Evolutionary conservation across 2,888 invertebrate genomes (phyloP).

Genomic region (Strigamia crassipes): DNA sequence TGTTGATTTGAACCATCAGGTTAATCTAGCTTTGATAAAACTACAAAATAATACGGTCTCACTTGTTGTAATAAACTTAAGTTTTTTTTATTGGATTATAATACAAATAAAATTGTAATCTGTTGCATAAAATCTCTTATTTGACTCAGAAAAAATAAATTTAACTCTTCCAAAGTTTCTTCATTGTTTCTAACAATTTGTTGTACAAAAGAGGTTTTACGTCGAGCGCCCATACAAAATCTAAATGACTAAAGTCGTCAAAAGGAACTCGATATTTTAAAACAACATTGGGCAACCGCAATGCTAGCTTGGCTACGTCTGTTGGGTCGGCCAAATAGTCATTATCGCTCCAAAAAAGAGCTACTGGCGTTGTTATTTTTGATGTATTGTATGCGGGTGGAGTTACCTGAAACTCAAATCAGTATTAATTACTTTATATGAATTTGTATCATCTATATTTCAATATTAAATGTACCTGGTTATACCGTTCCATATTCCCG

Average conservation of each 20-base stretch:
- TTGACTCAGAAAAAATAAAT: too few relatives aligned
- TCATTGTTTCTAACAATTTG: neutral
- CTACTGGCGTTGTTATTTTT: neutral
- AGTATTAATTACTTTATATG: too few relatives aligned
- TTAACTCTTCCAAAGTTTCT: neutral
- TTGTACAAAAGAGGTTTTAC: slow-evolving; percentile 24
- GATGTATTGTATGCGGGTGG: neutral
- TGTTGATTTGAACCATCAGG: too few relatives aligned
- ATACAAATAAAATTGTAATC: too few relatives aligned
- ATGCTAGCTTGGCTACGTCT: neutral
- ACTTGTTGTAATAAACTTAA: too few relatives aligned
- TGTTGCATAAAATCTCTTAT: too few relatives aligned
- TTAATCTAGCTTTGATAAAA: too few relatives aligned
- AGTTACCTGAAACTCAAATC: neutral
- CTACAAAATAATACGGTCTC: too few relatives aligned
- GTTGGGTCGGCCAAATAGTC: slow-evolving; percentile 17
- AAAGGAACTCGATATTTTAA: neutral
- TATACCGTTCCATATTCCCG: neutral
- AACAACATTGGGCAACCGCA: neutral
- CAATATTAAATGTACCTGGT: neutral
- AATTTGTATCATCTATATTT: neutral
- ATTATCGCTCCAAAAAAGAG: neutral
- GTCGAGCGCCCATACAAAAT: slow-evolving; percentile 33
- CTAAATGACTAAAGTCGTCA: neutral
- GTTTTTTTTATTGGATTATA: too few relatives aligned